These are phyloP conservation scores for Cebidichthys violaceus DNA, from an alignment of 2,113 vertebrate species.

Conservation along the genomic window DNA sequence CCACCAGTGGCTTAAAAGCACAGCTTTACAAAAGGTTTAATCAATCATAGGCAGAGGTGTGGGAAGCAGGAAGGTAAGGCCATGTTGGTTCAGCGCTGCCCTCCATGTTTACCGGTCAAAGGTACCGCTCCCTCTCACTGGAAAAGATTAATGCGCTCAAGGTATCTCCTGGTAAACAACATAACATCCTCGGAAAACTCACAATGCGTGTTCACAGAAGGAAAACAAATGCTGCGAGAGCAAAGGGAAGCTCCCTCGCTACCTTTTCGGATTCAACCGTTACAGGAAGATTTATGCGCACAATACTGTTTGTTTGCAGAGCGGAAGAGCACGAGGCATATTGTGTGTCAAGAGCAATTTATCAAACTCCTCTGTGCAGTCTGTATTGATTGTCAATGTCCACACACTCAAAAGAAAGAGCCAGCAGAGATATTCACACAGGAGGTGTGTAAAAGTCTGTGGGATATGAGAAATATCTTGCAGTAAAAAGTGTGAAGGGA, in stretches of 20 bases:
- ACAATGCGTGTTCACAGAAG: constrained; percentile 30
- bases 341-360: constrained; percentile 70
- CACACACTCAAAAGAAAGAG: constrained; percentile 35
- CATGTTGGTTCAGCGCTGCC: constrained; percentile 58
- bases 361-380: constrained; percentile 68
- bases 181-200: constrained; percentile 52
- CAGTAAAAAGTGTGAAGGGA: background rate
- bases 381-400: constrained; percentile 67
- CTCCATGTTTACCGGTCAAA: constrained; percentile 71
- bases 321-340: constrained; percentile 58
- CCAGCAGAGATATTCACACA: constrained; percentile 36
- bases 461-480: constrained; percentile 38
- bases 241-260: constrained; percentile 61
- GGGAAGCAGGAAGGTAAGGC: constrained; percentile 54
- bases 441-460: constrained; percentile 18
- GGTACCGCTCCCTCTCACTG: constrained; percentile 35
- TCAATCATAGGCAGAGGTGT: constrained; percentile 61
- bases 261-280: constrained; percentile 56
- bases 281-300: constrained; percentile 74
- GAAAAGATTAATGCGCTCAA: constrained; percentile 71
- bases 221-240: constrained; percentile 66
- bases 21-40: constrained; percentile 51
- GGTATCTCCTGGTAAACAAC: constrained; percentile 68
- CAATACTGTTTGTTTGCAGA: constrained; percentile 75
- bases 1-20: constrained; percentile 19